Conservation (phyloP, 2,113 vertebrate genomes). For the Hippocampus zosterae region DNA sequence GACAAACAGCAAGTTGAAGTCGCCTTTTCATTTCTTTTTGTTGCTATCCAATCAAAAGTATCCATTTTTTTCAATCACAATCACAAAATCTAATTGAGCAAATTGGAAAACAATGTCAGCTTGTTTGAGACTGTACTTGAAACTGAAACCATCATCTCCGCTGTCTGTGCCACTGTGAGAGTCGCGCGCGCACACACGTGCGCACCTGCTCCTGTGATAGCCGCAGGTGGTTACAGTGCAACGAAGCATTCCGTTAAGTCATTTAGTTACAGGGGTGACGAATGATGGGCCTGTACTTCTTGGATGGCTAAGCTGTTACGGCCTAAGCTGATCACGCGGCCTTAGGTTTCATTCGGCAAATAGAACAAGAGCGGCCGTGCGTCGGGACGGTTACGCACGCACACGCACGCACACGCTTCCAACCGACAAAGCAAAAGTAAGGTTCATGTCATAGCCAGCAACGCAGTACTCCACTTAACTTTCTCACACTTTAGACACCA, state of each 20-base stretch:
- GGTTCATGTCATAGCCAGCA: too few species aligned
- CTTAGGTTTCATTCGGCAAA: neutral
- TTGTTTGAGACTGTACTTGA: too few species aligned
- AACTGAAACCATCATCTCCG: too few species aligned
- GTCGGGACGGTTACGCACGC: neutral
- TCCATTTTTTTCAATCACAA: too few species aligned
- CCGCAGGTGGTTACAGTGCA: conserved; percentile 5
- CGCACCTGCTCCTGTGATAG: neutral
- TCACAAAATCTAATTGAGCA: too few species aligned
- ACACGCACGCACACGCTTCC: neutral
- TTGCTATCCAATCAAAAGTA: too few species aligned
- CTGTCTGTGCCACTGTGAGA: neutral
- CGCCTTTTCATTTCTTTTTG: too few species aligned
- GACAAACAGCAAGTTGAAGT: neutral
- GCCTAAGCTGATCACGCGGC: neutral
- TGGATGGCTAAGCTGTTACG: neutral
- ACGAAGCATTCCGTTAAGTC: neutral
- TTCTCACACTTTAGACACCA: too few species aligned
- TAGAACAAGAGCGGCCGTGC: neutral
- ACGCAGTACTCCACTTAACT: too few species aligned
- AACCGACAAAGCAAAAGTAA: neutral
- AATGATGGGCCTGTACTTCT: neutral
- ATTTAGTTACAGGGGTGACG: neutral
- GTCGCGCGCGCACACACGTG: neutral
- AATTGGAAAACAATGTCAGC: neutral